These are phyloP conservation scores for Agrochola lota DNA, from an alignment of 2,888 invertebrate species.

Conservation along the genomic window DNA sequence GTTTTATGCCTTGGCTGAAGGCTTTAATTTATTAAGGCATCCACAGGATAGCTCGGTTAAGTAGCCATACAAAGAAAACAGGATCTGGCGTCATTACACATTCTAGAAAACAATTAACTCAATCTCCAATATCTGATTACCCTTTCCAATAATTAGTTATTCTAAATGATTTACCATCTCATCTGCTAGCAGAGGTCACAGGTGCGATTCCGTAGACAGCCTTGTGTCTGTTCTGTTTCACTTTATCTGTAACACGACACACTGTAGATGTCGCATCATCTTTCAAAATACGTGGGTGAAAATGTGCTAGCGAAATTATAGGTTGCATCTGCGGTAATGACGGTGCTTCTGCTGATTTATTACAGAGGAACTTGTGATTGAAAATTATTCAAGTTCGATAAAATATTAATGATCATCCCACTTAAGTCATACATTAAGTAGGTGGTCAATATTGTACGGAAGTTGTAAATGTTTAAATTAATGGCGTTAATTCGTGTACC, in stretches of 20 bases:
- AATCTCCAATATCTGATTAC: neutral
- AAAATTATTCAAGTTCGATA: neutral
- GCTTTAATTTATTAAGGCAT: neutral
- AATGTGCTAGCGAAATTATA: constrained; percentile 22
- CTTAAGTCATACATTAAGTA: neutral
- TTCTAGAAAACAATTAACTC: too few relatives aligned
- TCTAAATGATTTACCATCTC: constrained; percentile 36
- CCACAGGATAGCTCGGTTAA: neutral
- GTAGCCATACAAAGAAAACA: too few relatives aligned
- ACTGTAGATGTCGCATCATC: constrained; percentile 8
- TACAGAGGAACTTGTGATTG: too few relatives aligned
- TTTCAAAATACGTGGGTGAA: neutral
- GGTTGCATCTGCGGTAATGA: neutral
- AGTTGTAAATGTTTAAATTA: constrained; percentile 28
- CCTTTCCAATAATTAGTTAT: constrained; percentile 18
- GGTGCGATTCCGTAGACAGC: constrained; percentile 50
- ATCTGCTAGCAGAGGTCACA: constrained; percentile 52
- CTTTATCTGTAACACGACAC: constrained; percentile 22
- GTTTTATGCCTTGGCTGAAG: neutral
- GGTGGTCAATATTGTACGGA: constrained; percentile 2
- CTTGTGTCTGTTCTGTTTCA: constrained; percentile 55
- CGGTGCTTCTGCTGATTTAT: too few relatives aligned
- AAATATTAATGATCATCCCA: neutral
- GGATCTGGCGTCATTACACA: neutral
- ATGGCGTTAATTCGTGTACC: neutral